Base-by-base conservation (phyloP, 1,140 invertebrate genomes). In the Megathymus violae region DNA sequence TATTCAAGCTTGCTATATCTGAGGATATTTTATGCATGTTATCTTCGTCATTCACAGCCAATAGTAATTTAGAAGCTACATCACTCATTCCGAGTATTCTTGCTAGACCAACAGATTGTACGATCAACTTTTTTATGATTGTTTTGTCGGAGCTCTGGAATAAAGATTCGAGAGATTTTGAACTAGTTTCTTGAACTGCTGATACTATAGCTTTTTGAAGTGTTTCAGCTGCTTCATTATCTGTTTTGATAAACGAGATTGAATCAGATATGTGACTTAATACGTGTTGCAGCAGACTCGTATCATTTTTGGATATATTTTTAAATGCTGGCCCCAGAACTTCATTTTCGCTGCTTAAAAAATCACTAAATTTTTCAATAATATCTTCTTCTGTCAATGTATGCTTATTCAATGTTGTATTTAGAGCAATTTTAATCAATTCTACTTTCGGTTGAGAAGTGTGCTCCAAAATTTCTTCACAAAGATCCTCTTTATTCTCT, bases 81-180 rank as follows among this genome's bases (percentile, higher is more conserved):
- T 93, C 92, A 14, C 92, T 91, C 90, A 95, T 92, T 0, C 95
- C 95, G 3, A 96, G 82, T 11, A 95, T 93, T 82, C 92, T 93
- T 0, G 95, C 95, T 2, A 96, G 89, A 14, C 94, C 94, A 0
- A 95, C 89, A 0, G 95, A 95, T 82, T 96, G 95, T 1, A 93
- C 82, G 25, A 95, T 87, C 16, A 93, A 80, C 63, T 92, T 86
- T 67, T 92, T 92, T 1, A 93, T 64, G 27, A 91, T 90, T 17
- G 91, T 82, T 9, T 91, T 82, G 38, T 93, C 88, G 31, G 92
- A 87, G 11, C 92, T 85, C 36, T 92, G 88, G 25, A 94, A 64
- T 14, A 94, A 52, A 62, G 92, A 81, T 67, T 93, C 91, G 0
- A 95, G 80, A 10, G 85, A 87, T 46, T 92, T 81, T 46, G 92